phyloP scores from a whole-genome alignment of 2,888 invertebrate species.

The Ornithoptera priamus region DNA sequence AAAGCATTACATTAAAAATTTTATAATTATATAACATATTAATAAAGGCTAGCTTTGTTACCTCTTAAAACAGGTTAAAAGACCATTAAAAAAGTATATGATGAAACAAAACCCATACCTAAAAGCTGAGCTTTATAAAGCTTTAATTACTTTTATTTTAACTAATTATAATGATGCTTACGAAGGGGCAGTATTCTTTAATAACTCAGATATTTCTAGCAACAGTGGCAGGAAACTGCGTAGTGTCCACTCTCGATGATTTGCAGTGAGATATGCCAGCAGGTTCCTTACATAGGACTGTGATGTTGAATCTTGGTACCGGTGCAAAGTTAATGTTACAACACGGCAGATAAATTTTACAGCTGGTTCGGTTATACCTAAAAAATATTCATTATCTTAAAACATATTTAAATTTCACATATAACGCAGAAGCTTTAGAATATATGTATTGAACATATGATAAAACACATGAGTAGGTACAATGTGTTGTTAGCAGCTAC shows the following conservation, averaged over 20 bases:
- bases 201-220: constrained; percentile 81
- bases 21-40: too few species aligned
- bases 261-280: constrained; percentile 82
- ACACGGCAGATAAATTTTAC: constrained; percentile 89
- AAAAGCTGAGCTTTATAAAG: too few species aligned
- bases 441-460: neutral
- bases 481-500: neutral
- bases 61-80: too few species aligned
- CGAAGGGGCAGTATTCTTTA: constrained; percentile 84
- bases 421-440: too few species aligned
- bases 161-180: constrained; percentile 58
- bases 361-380: constrained; percentile 88
- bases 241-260: constrained; percentile 85
- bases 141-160: too few species aligned
- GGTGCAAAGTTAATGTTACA: constrained; percentile 86
- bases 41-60: too few species aligned
- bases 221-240: constrained; percentile 84
- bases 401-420: too few species aligned
- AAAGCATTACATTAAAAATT: too few species aligned
- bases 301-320: constrained; percentile 89
- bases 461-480: too few species aligned
- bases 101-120: too few species aligned
- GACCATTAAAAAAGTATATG: too few species aligned
- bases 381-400: neutral
- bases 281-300: constrained; percentile 86